Evolutionary conservation across 2,888 invertebrate genomes (phyloP), one percentile per base, ranked within the genome.

Genomic region (Oligia latruncula): DNA sequence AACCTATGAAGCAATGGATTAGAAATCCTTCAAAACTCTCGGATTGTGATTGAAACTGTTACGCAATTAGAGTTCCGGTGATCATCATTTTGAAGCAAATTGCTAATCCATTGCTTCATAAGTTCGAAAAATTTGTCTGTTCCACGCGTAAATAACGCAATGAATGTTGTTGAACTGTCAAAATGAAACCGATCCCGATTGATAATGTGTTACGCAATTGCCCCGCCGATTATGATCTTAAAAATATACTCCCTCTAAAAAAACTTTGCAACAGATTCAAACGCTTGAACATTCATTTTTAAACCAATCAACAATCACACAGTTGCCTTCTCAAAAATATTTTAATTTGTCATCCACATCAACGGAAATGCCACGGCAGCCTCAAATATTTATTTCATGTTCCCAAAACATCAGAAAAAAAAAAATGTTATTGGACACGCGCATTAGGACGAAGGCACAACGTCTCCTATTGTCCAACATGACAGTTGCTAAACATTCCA

Each of bases 401-500:
- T 90, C 66, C 88, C 88, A 86, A 88, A 90, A 82, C 86, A 87
- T 83, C 87, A 68, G 85, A 91, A 91, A 91, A 93, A 90, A 90
- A 49, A 90, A 90, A 90, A 90, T 93, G 95, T 93, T 94, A 94
- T 94, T 92, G 90, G 93, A 95, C 94, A 95, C 92, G 93, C 90
- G 90, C 92, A 81, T 92, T 92, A 89, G 91, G 88, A 90, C 82
- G 88, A 89, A 91, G 92, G 93, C 92, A 88, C 90, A 92, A 91
- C 91, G 72, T 84, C 88, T 49, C 71, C 92, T 90, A 92, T 95
- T 95, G 95, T 95, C 81, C 83, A 71, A 86, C 78, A 82, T 95
- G 95, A 95, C 95, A 95, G 95, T 93, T 92, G 91, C 92, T 93
- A 94, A 95, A 94, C 94, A 94, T 93, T 93, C 91, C 88, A 87